Conservation (phyloP, 30 jellyfish, hydroid and myxozoan species). For the Thelohanellus kitauei region DNA sequence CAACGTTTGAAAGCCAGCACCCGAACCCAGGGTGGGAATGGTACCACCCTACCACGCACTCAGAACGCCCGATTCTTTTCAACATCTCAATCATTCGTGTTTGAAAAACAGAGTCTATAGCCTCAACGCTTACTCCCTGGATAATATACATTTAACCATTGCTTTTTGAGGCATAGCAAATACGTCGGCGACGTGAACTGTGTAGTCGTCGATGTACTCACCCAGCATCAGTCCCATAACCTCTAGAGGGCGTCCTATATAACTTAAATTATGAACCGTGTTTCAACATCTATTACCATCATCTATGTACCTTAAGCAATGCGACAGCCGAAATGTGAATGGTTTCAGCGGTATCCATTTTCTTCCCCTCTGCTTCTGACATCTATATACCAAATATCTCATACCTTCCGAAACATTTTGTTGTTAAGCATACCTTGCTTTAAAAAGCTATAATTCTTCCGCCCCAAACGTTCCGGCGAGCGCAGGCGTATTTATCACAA, state of each 20-base stretch:
- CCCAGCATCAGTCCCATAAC: conserved; percentile 97
- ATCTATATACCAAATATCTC: too few species aligned
- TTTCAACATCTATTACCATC: neutral
- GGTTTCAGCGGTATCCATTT: conserved; percentile 89
- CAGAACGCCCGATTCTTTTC: conserved; percentile 87
- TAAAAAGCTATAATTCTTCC: too few species aligned
- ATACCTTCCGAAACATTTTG: too few species aligned
- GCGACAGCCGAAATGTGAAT: conserved; percentile 62
- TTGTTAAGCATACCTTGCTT: too few species aligned
- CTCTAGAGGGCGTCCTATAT: conserved; percentile 99
- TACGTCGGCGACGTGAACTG: conserved; percentile 81
- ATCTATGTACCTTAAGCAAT: conserved; percentile 17
- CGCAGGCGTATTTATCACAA: too few species aligned
- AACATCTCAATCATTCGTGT: conserved; percentile 91
- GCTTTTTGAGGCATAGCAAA: conserved; percentile 99
- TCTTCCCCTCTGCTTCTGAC: too few species aligned
- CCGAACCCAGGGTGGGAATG: conserved; percentile 99
- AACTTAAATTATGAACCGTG: conserved; percentile 10
- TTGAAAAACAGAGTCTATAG: conserved; percentile 94
- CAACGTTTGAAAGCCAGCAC: conserved; percentile 95
- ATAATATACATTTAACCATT: conserved; percentile 18
- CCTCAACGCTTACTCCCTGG: conserved; percentile 97
- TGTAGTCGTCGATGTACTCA: conserved; percentile 87
- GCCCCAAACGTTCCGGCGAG: too few species aligned
- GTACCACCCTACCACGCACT: conserved; percentile 96